Percentiles rank a stretch among this genome's conserved stretches.
These are phyloP conservation scores for Azorinus chamasolen DNA, from an alignment of 2,888 invertebrate genomes.

Conservation along the genomic window DNA sequence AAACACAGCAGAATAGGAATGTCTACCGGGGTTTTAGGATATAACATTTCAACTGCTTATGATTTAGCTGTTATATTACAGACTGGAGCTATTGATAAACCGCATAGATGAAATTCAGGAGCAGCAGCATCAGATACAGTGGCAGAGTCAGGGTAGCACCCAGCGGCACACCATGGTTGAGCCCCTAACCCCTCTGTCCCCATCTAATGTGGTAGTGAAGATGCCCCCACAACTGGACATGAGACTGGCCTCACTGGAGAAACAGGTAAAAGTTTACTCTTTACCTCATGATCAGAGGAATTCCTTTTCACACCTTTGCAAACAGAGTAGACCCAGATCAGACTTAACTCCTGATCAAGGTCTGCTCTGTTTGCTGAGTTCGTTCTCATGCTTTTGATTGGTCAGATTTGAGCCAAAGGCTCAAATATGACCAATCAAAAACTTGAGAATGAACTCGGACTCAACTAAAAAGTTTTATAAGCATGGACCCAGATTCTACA, in stretches of 20 bases:
- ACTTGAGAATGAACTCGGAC: no score
- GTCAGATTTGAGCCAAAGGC: no score
- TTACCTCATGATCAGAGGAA: neutral
- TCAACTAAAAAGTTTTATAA: no score
- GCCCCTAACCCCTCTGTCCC: conserved; percentile 27
- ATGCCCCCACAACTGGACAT: conserved; percentile 74
- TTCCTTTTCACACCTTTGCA: neutral
- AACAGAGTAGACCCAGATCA: no score
- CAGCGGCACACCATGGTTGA: neutral
- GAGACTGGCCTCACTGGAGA: conserved; percentile 75
- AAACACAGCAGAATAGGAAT: no score
- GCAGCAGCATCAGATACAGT: conserved; percentile 28
- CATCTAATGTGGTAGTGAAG: conserved; percentile 42
- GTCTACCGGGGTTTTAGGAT: no score
- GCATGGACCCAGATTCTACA: no score
- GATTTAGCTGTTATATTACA: conserved; percentile 33
- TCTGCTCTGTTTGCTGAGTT: no score
- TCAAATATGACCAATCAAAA: no score
- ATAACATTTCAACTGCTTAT: no score
- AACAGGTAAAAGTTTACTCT: conserved; percentile 69
- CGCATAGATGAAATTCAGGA: conserved; percentile 73
- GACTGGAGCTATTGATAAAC: conserved; percentile 66
- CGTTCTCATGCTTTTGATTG: no score
- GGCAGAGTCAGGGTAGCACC: neutral
- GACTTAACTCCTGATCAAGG: no score